Evolutionary conservation across 2,113 vertebrate species (phyloP), one percentile per base, ranked within the genome.

Genomic region (Psettodes erumei): DNA sequence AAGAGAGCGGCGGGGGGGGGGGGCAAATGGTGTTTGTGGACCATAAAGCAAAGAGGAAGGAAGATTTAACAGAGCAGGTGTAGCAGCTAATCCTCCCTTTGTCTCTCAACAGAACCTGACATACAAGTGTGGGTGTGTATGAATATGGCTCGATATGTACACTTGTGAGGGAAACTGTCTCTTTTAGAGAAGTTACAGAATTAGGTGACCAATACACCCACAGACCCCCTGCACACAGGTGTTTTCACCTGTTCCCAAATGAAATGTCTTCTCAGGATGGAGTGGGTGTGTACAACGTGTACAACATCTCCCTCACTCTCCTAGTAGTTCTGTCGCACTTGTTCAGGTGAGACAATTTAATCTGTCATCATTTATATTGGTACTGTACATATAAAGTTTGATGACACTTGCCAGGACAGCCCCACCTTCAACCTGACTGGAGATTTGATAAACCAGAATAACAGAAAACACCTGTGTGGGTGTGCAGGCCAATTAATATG

Each of bases 31-130:
- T 55, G 35, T 13, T 18, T 30, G 25, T 27, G 4, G 38, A 54
- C 21, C 21, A 6, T 45, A 45, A 33, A 10, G 30, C 21, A 25
- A 47, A 32, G 25, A 40, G 32, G 10, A 51, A 37, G 56, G 43
- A 32, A 74, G n/a, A 37, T 66, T 59, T 59, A 32, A 69, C 42
- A 21, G 40, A 62, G 35, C 53, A 33, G 38, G 35, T 60, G 48
- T 16, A 42, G 23, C 30, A 40, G 60, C 19, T 4, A 32, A 56
- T 35, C 33, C 4, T 50, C n/a, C 33, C 4, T 47, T 16, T 71
- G 59, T 63, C 63, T 35, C 55, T 56, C 27, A 63, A 54, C 6
- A 25, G n/a, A 58, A 68, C 25, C 30, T 33, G 35, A 51, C 33
- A 61, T 28, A 18, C 2, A n/a, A 54, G 8, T 50, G 43, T 21